A percentile compares a stretch with the other conserved stretches of the same genome.
Evolutionary conservation across 1,140 invertebrate genomes (phyloP).

Genomic region (Geopemphigus sp.): DNA sequence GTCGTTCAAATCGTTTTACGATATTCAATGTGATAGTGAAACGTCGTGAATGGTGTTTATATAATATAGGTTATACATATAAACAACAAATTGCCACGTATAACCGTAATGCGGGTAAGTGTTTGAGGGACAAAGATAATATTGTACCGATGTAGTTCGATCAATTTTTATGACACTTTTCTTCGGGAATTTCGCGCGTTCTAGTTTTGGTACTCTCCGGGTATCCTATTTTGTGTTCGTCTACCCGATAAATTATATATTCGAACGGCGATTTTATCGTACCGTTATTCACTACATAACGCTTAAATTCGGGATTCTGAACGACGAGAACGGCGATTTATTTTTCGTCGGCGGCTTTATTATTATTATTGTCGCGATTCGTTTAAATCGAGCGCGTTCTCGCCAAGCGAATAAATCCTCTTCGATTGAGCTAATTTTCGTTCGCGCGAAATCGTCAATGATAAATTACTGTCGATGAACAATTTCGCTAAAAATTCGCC

Average conservation of each 20-base stretch:
- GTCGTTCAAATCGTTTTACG: background rate
- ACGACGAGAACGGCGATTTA: no score
- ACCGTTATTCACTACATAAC: no score
- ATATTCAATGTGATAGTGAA: background rate
- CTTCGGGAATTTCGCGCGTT: no score
- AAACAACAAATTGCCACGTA: background rate
- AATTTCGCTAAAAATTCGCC: constrained; percentile 24
- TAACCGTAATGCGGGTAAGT: background rate
- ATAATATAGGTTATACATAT: background rate
- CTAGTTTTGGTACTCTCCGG: no score
- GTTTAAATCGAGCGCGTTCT: background rate
- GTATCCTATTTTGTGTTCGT: no score
- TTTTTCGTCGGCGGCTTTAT: background rate
- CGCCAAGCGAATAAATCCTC: background rate
- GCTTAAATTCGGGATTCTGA: no score
- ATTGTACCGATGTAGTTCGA: background rate
- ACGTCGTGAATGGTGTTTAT: background rate
- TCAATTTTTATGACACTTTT: background rate
- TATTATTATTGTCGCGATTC: background rate
- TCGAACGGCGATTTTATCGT: no score
- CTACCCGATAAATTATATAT: no score
- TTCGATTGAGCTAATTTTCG: background rate
- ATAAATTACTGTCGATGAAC: constrained; percentile 34
- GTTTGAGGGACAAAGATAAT: background rate
- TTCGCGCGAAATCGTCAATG: constrained; percentile 3